Conservation (phyloP, 2,888 invertebrate species). For the Metalampra italica region DNA sequence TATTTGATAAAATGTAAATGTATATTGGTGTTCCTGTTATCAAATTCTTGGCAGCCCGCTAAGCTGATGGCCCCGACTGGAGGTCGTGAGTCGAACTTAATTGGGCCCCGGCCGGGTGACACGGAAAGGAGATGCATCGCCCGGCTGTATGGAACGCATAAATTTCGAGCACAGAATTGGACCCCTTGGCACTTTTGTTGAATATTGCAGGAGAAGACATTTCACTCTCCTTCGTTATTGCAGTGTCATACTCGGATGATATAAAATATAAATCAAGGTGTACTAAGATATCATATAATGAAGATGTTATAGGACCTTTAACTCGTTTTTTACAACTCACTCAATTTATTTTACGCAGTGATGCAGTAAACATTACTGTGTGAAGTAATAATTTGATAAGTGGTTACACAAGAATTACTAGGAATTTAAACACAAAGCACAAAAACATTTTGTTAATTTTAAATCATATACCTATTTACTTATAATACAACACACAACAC, state of each 20-base stretch:
- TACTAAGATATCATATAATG: not conserved
- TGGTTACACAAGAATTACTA: no score
- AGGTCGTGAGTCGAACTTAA: constrained; percentile 77
- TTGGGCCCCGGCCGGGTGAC: constrained; percentile 74
- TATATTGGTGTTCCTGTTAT: no score
- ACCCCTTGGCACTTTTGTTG: constrained; percentile 56
- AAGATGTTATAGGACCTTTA: not conserved
- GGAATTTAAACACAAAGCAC: no score
- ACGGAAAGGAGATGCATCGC: constrained; percentile 75
- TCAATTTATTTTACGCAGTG: no score
- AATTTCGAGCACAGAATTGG: constrained; percentile 60
- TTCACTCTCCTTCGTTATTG: constrained; percentile 19
- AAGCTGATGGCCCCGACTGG: constrained; percentile 33
- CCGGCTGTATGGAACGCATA: constrained; percentile 67
- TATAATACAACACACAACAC: no score
- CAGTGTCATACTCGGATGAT: constrained; percentile 7
- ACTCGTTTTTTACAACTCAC: no score
- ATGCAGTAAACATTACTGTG: no score
- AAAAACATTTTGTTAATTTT: no score
- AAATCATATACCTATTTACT: no score
- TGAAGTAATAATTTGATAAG: no score
- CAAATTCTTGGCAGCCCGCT: constrained; percentile 20
- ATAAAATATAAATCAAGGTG: constrained; percentile 22
- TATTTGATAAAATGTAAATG: no score
- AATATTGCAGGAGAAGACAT: constrained; percentile 35